These are phyloP conservation scores for Pluvianellus socialis DNA, from an alignment of 2,113 vertebrate species.

Conservation along the genomic window DNA sequence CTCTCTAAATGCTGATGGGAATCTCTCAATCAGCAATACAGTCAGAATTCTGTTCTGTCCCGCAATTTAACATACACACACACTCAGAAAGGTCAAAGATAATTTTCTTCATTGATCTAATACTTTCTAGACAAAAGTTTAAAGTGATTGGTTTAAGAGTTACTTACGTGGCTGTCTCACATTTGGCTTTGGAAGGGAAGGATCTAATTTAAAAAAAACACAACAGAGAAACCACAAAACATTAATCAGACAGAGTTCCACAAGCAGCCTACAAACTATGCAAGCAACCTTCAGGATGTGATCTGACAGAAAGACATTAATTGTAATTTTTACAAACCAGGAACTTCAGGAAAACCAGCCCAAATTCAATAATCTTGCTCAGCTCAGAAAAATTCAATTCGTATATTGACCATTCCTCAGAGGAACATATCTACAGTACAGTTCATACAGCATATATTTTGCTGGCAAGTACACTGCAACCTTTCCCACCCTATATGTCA, in stretches of 20 bases:
- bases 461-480: neutral
- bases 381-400: neutral
- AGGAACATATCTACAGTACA: neutral
- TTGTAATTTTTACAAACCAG: neutral
- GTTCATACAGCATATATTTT: neutral
- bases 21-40: neutral
- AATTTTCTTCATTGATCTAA: neutral
- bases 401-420: neutral
- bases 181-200: constrained; percentile 50
- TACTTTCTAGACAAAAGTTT: neutral
- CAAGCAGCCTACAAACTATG: neutral
- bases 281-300: neutral
- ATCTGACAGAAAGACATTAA: neutral
- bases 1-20: neutral
- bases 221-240: constrained; percentile 14
- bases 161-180: constrained; percentile 75
- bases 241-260: constrained; percentile 21
- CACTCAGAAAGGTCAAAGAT: neutral
- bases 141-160: neutral
- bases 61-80: neutral
- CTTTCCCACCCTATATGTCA: neutral
- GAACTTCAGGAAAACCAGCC: neutral
- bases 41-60: neutral
- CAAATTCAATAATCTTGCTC: neutral
- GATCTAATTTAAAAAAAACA: constrained; percentile 49